Evolutionary conservation across 2,888 invertebrate species (phyloP).

Genomic region (Diploptera punctata): DNA sequence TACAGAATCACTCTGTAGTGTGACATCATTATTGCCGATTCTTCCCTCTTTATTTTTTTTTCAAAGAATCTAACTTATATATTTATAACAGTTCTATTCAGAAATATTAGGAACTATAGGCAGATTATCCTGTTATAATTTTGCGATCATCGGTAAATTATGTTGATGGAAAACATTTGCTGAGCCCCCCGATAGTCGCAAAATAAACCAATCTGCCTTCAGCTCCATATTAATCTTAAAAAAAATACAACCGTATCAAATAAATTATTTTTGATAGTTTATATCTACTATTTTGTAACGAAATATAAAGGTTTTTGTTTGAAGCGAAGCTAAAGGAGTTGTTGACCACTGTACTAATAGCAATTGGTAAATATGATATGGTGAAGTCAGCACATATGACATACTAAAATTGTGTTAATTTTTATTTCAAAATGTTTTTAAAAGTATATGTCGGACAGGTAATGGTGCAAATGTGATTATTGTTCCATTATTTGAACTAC

Average conservation of each 20-base stretch:
- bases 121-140: neutral
- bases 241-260: slow-evolving; percentile 13
- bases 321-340: neutral
- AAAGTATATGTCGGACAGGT: neutral
- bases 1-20: no score
- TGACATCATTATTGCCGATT: no score
- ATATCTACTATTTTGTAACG: slow-evolving; percentile 5
- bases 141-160: neutral
- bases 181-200: neutral
- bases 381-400: slow-evolving; percentile 2
- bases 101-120: neutral
- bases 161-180: slow-evolving; percentile 11
- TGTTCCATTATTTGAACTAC: neutral
- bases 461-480: neutral
- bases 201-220: neutral
- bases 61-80: neutral
- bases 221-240: neutral
- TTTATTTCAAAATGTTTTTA: neutral
- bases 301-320: slow-evolving; percentile 10
- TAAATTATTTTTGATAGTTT: neutral
- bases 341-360: no score
- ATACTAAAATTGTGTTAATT: neutral
- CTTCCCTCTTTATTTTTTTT: neutral
- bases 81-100: neutral
- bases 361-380: neutral